Evolutionary conservation across 2,113 vertebrate species (phyloP).

Genomic region (Laterallus jamaicensis): DNA sequence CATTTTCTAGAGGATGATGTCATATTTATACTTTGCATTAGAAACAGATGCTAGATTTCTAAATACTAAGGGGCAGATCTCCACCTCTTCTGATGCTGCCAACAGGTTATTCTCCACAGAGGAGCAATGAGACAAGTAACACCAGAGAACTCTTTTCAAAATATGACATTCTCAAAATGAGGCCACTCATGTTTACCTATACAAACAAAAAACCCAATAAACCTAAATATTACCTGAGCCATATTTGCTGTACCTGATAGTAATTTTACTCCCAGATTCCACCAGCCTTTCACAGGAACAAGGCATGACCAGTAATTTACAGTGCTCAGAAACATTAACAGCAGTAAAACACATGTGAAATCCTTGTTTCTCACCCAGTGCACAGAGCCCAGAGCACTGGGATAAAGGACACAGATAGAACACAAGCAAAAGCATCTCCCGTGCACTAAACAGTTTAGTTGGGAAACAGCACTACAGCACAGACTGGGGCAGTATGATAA

Average conservation of each 20-base stretch:
- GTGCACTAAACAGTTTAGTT: background rate
- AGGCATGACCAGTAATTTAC: background rate
- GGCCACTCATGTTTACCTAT: background rate
- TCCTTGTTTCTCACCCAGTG: background rate
- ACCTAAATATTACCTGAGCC: background rate
- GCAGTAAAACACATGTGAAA: background rate
- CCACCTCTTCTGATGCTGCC: background rate
- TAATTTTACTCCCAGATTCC: background rate
- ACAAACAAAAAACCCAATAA: background rate
- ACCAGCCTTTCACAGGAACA: background rate
- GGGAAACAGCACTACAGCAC: background rate
- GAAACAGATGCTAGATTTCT: background rate
- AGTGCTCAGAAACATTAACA: background rate
- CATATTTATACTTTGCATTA: background rate
- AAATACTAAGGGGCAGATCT: background rate
- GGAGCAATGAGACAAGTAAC: background rate
- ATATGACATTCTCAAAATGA: background rate
- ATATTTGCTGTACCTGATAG: background rate
- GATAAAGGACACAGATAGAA: background rate
- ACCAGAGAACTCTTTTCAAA: background rate
- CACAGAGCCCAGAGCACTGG: background rate
- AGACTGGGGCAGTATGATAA: rapidly evolving
- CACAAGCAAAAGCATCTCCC: background rate
- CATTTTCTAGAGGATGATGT: background rate
- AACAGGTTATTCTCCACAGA: background rate